A percentile compares a stretch with the other conserved stretches of the same genome.
Evolutionary conservation across 2,113 vertebrate species (phyloP).

Genomic region (Triplophysa rosa): DNA sequence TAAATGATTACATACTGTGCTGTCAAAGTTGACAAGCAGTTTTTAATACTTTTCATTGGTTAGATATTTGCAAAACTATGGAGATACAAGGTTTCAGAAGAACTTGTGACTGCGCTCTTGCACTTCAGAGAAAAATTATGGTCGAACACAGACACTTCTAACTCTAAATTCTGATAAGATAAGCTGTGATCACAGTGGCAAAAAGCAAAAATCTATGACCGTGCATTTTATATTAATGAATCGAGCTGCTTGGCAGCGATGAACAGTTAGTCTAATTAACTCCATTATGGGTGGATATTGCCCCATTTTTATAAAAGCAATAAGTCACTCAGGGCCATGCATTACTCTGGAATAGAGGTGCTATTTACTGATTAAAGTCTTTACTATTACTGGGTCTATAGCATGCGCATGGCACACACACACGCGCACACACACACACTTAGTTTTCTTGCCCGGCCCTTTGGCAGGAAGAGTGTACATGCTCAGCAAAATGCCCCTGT

Average conservation of each 20-base stretch:
- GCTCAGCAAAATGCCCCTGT: constrained; percentile 50
- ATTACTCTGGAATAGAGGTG: constrained; percentile 5
- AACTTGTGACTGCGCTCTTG: no score
- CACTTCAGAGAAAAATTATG: no score
- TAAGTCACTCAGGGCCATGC: neutral
- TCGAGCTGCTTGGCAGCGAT: neutral
- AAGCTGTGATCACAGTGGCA: neutral
- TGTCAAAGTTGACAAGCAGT: no score
- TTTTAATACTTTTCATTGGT: no score
- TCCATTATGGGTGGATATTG: neutral
- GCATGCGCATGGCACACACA: neutral
- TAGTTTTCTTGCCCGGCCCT: constrained; percentile 38
- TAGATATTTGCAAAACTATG: no score
- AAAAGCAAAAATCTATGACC: neutral
- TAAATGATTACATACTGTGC: no score
- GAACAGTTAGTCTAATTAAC: neutral
- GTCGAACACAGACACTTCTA: neutral
- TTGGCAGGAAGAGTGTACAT: constrained; percentile 43
- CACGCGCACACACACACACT: constrained; percentile 33
- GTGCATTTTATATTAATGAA: neutral
- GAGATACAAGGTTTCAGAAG: no score
- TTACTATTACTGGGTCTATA: constrained; percentile 10
- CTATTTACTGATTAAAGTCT: constrained; percentile 31
- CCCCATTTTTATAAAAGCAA: neutral
- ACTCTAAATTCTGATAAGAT: neutral